phyloP scores from a whole-genome alignment of 2,113 vertebrate species.

The Pipa parva region DNA sequence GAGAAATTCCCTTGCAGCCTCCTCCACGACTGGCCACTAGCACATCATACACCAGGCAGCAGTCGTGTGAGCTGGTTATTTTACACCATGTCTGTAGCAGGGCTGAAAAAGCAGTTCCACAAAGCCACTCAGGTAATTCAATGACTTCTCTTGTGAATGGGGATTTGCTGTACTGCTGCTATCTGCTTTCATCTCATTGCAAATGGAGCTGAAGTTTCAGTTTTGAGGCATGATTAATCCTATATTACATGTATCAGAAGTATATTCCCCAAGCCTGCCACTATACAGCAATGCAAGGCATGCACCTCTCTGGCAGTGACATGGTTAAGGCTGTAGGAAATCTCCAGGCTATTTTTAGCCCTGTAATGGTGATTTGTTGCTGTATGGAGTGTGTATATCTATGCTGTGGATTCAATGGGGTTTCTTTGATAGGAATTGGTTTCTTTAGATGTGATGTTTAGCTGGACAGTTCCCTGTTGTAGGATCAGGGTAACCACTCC shows the following conservation, averaged over 20 bases:
- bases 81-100: conserved; percentile 74
- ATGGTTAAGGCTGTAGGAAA: neutral
- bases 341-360: conserved; percentile 6
- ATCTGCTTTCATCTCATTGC: no score
- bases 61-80: neutral
- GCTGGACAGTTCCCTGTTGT: no score
- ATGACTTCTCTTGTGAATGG: neutral
- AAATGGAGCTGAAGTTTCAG: no score
- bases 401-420: neutral
- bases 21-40: neutral
- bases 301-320: neutral
- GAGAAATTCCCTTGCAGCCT: conserved; percentile 18
- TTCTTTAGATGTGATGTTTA: no score
- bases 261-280: neutral
- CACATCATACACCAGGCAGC: neutral
- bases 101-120: conserved; percentile 82
- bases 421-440: neutral
- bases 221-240: no score
- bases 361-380: neutral
- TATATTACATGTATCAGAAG: no score
- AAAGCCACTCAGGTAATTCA: conserved; percentile 78
- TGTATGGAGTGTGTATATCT: neutral
- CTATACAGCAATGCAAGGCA: neutral
- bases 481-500: no score
- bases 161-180: neutral